Base-by-base conservation (phyloP, 2,888 invertebrate genomes). In the Crematogaster levior region DNA sequence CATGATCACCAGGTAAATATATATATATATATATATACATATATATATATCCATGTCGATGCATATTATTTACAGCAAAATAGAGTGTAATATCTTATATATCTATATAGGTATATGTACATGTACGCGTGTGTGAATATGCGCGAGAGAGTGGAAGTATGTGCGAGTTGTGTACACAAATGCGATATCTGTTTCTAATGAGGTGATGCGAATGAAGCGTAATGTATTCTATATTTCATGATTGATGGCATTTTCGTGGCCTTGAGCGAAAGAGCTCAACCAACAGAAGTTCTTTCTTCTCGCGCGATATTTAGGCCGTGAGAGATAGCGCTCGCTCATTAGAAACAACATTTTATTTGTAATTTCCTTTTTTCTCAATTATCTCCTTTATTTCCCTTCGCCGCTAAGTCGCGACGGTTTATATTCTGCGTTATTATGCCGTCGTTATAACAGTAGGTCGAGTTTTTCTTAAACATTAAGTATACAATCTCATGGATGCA, bases 21-120 rank as follows among this genome's bases (percentile, higher is more conserved):
- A 58, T 58, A 9, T 58, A 58, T 27, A 30, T 58, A 30, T 58
- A 24, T 60, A 10, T 37, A 10, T 21, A 27, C 6, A 9, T 40
- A 63, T 4, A 65, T 66, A 30, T 93, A 92, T 91, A 90, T 92
- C 91, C 91, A 91, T 92, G 92, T 92, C 92, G 93, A 94, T 94
- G 94, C 93, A 88, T 92, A 93, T 94, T 94, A 94, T 94, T 93
- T 94, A 94, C 94, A 94, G 94, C 94, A 90, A 92, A 91, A 93
- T 90, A 92, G 92, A 93, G 92, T 92, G 90, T 90, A 91, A 89
- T 88, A 90, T 86, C 84, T 85, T 87, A 82, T 85, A 84, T 81
- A 74, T 85, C 68, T 34, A 21, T 61, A 61, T 60, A 65, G 6
- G 21, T 40, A 63, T 40, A 82, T 82, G 72, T 83, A 82, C 83